Conservation (phyloP, 2,113 vertebrate species). For the Ceratotherium simum region DNA sequence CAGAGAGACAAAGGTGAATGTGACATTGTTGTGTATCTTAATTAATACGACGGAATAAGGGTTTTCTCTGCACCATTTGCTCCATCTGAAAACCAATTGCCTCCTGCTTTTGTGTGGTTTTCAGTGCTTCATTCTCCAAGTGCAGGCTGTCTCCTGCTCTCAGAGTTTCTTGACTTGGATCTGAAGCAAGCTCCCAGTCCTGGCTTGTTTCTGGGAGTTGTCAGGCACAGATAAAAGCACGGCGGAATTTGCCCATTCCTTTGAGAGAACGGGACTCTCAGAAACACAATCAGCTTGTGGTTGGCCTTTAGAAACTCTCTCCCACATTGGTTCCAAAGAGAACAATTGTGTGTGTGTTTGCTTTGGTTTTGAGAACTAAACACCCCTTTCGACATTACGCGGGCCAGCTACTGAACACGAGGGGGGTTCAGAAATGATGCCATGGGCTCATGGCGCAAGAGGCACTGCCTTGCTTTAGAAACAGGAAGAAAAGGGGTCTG, state of each 20-base stretch:
- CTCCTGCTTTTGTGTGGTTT: neutral
- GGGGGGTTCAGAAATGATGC: slow-evolving; percentile 69
- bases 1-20: slow-evolving; percentile 36
- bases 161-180: slow-evolving; percentile 65
- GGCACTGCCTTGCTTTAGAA: slow-evolving; percentile 64
- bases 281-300: slow-evolving; percentile 75
- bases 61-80: neutral
- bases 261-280: slow-evolving; percentile 66
- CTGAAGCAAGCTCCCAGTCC: slow-evolving; percentile 57
- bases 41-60: neutral
- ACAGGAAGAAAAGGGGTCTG: slow-evolving; percentile 18
- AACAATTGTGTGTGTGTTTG: slow-evolving; percentile 76
- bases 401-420: slow-evolving; percentile 68
- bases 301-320: slow-evolving; percentile 77
- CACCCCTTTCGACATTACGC: slow-evolving; percentile 76
- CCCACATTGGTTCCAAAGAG: slow-evolving; percentile 68
- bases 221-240: slow-evolving; percentile 67
- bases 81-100: slow-evolving; percentile 62
- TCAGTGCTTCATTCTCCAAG: slow-evolving; percentile 7
- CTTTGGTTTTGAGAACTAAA: slow-evolving; percentile 77
- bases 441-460: slow-evolving; percentile 58
- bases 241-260: slow-evolving; percentile 46
- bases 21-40: slow-evolving; percentile 13
- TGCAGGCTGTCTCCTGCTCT: neutral
- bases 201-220: slow-evolving; percentile 58